Percentiles rank a stretch among this genome's conserved stretches.
phyloP scores from a whole-genome alignment of 2,888 invertebrate genomes.

The Incurvaria masculella region DNA sequence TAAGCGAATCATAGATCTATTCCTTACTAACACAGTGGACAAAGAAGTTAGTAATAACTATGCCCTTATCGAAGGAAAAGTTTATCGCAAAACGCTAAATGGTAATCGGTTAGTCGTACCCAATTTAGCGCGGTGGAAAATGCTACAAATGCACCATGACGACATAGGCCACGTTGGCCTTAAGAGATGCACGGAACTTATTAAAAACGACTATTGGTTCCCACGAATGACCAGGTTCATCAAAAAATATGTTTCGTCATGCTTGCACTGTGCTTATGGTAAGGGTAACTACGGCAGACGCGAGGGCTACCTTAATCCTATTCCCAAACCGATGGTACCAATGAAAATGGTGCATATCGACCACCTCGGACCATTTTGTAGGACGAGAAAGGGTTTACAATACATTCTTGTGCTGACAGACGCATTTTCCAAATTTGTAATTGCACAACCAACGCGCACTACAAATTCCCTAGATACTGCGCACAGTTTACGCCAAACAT shows the following conservation, averaged over 20 bases:
- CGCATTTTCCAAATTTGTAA: constrained; percentile 1
- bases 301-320: constrained; percentile 14
- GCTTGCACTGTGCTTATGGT: constrained; percentile 22
- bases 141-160: constrained; percentile 23
- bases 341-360: constrained; percentile 21
- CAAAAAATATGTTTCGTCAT: constrained; percentile 19
- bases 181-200: constrained; percentile 17
- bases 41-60: constrained; percentile 6
- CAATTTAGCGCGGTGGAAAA: constrained; percentile 19
- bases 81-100: constrained; percentile 17
- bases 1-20: constrained; percentile 9
- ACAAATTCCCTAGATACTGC: constrained; percentile 13
- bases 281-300: constrained; percentile 19
- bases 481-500: constrained; percentile 17
- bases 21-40: neutral
- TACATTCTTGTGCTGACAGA: constrained; percentile 15
- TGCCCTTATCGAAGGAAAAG: constrained; percentile 10
- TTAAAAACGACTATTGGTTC: constrained; percentile 23
- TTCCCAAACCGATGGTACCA: constrained; percentile 17
- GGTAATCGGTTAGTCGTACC: constrained; percentile 22
- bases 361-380: constrained; percentile 19
- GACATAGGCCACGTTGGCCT: constrained; percentile 24
- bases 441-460: neutral
- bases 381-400: constrained; percentile 9
- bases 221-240: constrained; percentile 20